phyloP scores from a whole-genome alignment of 2,113 vertebrate genomes.

The Danio rerio region DNA sequence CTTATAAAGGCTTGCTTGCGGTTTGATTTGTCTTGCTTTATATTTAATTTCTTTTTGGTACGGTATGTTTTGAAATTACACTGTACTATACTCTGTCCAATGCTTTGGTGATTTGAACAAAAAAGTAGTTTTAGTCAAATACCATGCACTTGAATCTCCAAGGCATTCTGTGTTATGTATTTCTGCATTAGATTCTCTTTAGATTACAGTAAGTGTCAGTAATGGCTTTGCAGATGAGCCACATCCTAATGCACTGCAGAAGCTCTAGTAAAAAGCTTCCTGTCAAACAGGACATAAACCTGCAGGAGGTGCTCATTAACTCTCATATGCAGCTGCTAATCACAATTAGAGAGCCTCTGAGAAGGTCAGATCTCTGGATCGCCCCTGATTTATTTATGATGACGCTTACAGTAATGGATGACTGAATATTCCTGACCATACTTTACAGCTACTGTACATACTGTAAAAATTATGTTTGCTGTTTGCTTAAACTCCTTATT shows the following conservation, averaged over 20 bases:
- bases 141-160: not conserved
- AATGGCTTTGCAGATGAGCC: slow-evolving; percentile 15
- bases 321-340: slow-evolving; percentile 50
- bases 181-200: slow-evolving; percentile 2
- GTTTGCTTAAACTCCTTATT: too few relatives aligned
- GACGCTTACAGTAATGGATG: not conserved
- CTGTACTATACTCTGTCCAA: too few relatives aligned
- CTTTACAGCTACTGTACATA: too few relatives aligned
- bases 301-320: slow-evolving; percentile 33
- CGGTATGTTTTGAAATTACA: too few relatives aligned
- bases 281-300: slow-evolving; percentile 57
- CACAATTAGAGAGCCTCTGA: slow-evolving; percentile 54
- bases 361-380: slow-evolving; percentile 54
- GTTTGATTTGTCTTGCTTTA: not conserved
- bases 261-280: slow-evolving; percentile 16
- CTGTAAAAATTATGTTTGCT: too few relatives aligned
- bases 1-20: not conserved
- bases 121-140: too few relatives aligned
- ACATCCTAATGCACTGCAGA: slow-evolving; percentile 9
- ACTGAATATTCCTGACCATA: not conserved
- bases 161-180: not conserved
- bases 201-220: slow-evolving; percentile 2
- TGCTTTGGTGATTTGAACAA: too few relatives aligned
- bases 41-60: not conserved
- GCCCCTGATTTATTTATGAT: slow-evolving; percentile 16